Percentiles rank a stretch among this genome's conserved stretches.
phyloP scores from a whole-genome alignment of 2,888 invertebrate genomes.

The Rhimphoctona megacephalus region DNA sequence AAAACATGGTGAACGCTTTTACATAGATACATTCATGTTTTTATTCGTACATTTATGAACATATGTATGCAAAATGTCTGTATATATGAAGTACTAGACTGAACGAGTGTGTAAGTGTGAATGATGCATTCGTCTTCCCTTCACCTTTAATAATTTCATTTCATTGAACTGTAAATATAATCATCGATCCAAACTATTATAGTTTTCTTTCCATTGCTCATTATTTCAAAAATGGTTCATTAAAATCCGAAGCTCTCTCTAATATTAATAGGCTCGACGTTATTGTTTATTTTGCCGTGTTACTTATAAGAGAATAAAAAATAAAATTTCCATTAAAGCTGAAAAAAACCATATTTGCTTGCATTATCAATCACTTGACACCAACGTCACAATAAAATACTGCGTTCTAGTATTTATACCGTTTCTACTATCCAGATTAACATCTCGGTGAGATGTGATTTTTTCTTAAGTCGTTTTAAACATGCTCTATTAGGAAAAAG shows the following conservation, averaged over 20 bases:
- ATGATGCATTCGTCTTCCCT: conserved; percentile 54
- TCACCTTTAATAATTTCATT: conserved; percentile 59
- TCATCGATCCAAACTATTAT: conserved; percentile 42
- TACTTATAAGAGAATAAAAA: not conserved
- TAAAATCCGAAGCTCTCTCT: not conserved
- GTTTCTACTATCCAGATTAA: conserved; percentile 1
- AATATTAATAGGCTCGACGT: not conserved
- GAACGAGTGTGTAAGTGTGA: conserved; percentile 35
- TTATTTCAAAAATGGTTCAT: not conserved
- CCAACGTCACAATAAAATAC: too few relatives aligned
- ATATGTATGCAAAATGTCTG: not conserved
- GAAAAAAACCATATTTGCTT: not conserved
- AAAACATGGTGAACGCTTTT: conserved; percentile 54
- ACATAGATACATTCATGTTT: not conserved
- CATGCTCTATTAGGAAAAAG: conserved; percentile 26
- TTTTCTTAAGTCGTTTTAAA: conserved; percentile 6
- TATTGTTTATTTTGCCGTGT: not conserved
- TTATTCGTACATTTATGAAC: conserved; percentile 6
- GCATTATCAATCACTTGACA: too few relatives aligned
- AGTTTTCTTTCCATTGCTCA: not conserved
- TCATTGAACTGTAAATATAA: conserved; percentile 63
- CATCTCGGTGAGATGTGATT: not conserved
- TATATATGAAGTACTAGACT: conserved; percentile 29
- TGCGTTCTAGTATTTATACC: not conserved
- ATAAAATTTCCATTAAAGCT: not conserved